Base-by-base conservation (phyloP, 2,888 invertebrate genomes). In the Rotaria socialis region DNA sequence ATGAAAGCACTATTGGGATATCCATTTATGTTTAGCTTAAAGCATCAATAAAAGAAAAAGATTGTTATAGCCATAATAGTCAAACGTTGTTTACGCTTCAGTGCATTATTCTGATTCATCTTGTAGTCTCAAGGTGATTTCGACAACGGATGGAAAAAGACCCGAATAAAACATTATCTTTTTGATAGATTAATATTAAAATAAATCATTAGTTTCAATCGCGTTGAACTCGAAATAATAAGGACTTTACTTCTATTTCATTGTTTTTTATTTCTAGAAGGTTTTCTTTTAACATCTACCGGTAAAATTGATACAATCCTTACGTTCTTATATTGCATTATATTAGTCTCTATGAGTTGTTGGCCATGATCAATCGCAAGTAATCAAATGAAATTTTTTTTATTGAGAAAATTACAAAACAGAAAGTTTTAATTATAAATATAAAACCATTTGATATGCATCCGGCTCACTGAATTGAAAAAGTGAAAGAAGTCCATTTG, bases 391-490 rank as follows among this genome's bases (percentile, higher is more conserved):
- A 55, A 55, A 55, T 41, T 27, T 16, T 19, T 7, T 41, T 67
- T 67, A 67, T 67, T 67, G 8, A 19, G 6, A 67, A 67, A 35
- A 67, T 16, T 16, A 7, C 35, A 35, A 52, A 52, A 52, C 5
- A 16, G 16, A 52, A 50, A 3, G 11, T 52, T 52, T 16, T 52
- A 24, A 1, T 24, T 67, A 35, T 6, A 67, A 35, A 67, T 67
- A 67, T 67, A 67, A 19, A 67, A 67, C 19, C 67, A 67, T 67
- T 67, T 67, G 67, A 67, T 67, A 67, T 19, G 67, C 67, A 19
- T 35, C 67, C 16, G 67, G 67, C 35, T 67, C 14, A 67, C n/a
- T 2, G 35, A 3, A 5, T 35, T 67, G 5, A 41, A 67, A 0
- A 16, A 35, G 35, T 67, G 35, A 35, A 67, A 27, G 35, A 16